These are phyloP conservation scores for Mycetomoellerius zeteki DNA, from an alignment of 1,140 invertebrate species.

Conservation along the genomic window DNA sequence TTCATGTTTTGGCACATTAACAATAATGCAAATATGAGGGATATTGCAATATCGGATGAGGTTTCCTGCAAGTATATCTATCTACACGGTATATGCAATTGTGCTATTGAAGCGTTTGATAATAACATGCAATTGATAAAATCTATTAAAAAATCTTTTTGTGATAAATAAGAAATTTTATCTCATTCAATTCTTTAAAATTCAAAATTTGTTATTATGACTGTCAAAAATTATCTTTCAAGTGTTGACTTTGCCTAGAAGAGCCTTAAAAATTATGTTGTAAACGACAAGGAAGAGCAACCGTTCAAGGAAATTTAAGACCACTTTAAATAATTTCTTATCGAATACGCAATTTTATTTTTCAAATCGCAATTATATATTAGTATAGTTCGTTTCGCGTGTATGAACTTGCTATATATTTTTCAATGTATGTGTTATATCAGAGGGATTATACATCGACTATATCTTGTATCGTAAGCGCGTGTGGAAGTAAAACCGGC, in stretches of 20 bases:
- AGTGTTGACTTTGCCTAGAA: not conserved
- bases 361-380: slow-evolving; percentile 23
- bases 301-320: slow-evolving; percentile 35
- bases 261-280: slow-evolving; percentile 5
- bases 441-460: slow-evolving; percentile 13
- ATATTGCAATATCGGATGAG: not conserved
- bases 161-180: not conserved
- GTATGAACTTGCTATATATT: not conserved
- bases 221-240: not conserved
- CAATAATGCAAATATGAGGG: not conserved
- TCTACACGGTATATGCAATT: not conserved
- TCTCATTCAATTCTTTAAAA: not conserved
- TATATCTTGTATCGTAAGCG: slow-evolving; percentile 26
- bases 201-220: not conserved
- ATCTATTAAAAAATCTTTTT: not conserved
- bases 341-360: slow-evolving; percentile 39
- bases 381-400: not conserved
- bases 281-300: slow-evolving; percentile 18
- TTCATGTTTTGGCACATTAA: slow-evolving; percentile 17
- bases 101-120: slow-evolving; percentile 10
- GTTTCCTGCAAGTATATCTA: slow-evolving; percentile 2
- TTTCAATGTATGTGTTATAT: not conserved
- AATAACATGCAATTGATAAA: not conserved
- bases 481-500: not conserved
- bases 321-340: slow-evolving; percentile 37